Percentiles rank a stretch among this genome's conserved stretches.
phyloP scores from a whole-genome alignment of 2,888 invertebrate species.

The Oeneis ivallda region DNA sequence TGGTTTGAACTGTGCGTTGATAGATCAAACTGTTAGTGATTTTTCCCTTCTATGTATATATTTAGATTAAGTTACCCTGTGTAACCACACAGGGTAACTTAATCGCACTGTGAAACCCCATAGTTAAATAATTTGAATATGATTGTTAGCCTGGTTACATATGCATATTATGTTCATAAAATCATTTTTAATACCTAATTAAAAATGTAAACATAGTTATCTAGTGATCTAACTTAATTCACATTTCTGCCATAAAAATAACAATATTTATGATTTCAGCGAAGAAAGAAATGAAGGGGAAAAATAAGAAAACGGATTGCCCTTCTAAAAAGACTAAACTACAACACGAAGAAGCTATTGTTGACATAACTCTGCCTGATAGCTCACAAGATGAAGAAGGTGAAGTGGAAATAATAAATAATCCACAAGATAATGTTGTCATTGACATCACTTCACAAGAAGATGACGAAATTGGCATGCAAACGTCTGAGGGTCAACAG shows the following conservation, averaged over 20 bases:
- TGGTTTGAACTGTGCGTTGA: too few species aligned
- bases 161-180: too few species aligned
- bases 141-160: too few species aligned
- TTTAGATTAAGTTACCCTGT: too few species aligned
- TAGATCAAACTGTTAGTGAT: too few species aligned
- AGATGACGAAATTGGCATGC: neutral
- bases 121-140: too few species aligned
- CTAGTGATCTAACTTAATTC: too few species aligned
- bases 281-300: neutral
- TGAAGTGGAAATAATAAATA: neutral
- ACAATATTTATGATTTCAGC: neutral
- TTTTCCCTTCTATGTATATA: too few species aligned
- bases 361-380: neutral
- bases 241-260: neutral
- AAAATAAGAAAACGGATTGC: neutral
- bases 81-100: too few species aligned
- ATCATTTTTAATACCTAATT: too few species aligned
- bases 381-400: neutral
- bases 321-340: neutral
- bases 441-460: neutral
- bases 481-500: neutral
- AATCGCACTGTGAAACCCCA: too few species aligned
- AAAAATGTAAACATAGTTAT: too few species aligned
- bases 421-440: conserved; percentile 1
- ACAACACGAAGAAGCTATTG: neutral